phyloP scores from a whole-genome alignment of 2,888 invertebrate genomes.

The Andrena haemorrhoa region DNA sequence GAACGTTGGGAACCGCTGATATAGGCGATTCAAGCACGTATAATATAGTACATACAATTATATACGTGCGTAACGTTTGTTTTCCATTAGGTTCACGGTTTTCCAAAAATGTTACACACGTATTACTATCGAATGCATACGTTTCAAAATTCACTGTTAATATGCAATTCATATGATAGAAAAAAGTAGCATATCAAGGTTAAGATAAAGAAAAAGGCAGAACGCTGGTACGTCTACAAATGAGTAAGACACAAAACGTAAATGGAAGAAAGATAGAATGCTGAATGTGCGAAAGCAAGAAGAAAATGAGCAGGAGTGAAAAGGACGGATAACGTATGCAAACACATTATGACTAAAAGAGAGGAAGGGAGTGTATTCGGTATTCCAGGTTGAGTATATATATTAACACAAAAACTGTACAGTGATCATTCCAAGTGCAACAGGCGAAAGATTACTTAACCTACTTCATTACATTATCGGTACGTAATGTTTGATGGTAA shows the following conservation, averaged over 20 bases:
- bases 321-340: neutral
- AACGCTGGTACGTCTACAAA: neutral
- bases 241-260: neutral
- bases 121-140: neutral
- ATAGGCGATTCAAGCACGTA: no score
- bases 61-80: neutral
- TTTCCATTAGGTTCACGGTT: neutral
- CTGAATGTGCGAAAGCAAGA: neutral
- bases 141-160: neutral
- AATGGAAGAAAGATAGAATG: neutral
- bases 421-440: constrained; percentile 12
- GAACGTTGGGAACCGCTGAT: no score
- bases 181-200: neutral
- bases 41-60: no score
- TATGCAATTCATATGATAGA: neutral
- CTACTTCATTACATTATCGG: constrained; percentile 18
- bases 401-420: constrained; percentile 8
- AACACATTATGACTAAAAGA: constrained; percentile 5
- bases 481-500: constrained; percentile 20
- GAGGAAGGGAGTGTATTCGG: neutral
- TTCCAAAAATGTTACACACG: neutral
- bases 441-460: constrained; percentile 19
- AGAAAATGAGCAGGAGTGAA: neutral
- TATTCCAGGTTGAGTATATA: neutral
- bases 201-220: neutral